Base-by-base conservation (phyloP, 2,113 vertebrate genomes). In the Lipophrys pholis region DNA sequence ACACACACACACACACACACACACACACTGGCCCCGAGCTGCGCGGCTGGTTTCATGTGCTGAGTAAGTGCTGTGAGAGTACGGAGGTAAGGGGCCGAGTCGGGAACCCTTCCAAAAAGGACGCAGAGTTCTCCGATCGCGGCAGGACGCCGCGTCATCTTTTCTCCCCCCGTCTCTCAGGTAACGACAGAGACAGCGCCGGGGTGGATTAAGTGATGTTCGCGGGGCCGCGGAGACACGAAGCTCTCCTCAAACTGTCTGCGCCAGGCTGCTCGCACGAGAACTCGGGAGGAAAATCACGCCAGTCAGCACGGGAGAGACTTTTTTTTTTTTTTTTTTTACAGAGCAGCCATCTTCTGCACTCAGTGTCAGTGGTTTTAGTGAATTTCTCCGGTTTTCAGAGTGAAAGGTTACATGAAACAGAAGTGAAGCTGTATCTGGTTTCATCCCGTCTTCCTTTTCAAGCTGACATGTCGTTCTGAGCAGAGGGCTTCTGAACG, bases 21-120 rank as follows among this genome's bases (percentile, higher is more conserved):
- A 53, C 55, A 49, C 56, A 76, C 60, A n/a, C 6, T 15, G 54
- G 21, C 14, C 17, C 51, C 43, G 73, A 81, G 60, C 77, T 66
- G 67, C 10, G 76, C 6, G 51, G 36, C 21, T 43, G 8, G 76
- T 67, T 61, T 75, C 76, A 82, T 88, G 85, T 69, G 88, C 86
- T 87, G 85, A 91, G 73, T 70, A 82, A 89, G 81, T 79, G 63
- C 73, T 41, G 85, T 42, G 76, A 70, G 59, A 84, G 76, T 74
- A 76, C 38, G 73, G 80, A 73, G 77, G 74, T 48, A 57, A 69
- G 70, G 73, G 72, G 68, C 63, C 10, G 78, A 62, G 76, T 65
- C 41, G 15, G 85, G 84, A 87, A 83, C 69, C 51, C 60, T 78
- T 90, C 80, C 86, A 86, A 91, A 91, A 91, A 91, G 90, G 84